A percentile compares a stretch with the other conserved stretches of the same genome.
These are phyloP conservation scores for Priapulus caudatus DNA, from an alignment of 2,888 invertebrate genomes.

Conservation along the genomic window DNA sequence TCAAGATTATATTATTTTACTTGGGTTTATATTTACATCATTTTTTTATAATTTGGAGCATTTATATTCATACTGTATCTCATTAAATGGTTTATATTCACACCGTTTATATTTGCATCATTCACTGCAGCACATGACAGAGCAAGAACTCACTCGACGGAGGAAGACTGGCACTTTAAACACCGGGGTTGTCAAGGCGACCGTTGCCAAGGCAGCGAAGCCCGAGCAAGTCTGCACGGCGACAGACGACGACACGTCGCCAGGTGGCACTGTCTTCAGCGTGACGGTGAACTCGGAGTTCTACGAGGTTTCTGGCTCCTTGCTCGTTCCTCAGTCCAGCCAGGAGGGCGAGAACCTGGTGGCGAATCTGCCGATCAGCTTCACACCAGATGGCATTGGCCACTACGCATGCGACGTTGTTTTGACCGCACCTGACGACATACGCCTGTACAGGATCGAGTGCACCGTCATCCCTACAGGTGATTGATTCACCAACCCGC, in stretches of 20 bases:
- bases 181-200: slow-evolving; percentile 26
- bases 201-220: no score
- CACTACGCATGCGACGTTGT: slow-evolving; percentile 32
- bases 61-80: no score
- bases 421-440: slow-evolving; percentile 32
- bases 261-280: no score
- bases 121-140: slow-evolving; percentile 32
- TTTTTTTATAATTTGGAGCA: slow-evolving; percentile 34
- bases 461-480: slow-evolving; percentile 36
- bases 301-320: no score
- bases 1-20: no score
- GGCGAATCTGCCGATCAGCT: slow-evolving; percentile 32
- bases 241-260: no score
- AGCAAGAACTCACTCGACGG: slow-evolving; percentile 32
- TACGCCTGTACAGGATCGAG: slow-evolving; percentile 34
- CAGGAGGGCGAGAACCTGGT: slow-evolving; percentile 17
- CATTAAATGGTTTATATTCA: slow-evolving; percentile 32
- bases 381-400: slow-evolving; percentile 32
- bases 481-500: no score
- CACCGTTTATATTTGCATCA: slow-evolving; percentile 33
- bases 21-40: no score
- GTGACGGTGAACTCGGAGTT: no score
- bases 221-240: no score
- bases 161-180: slow-evolving; percentile 33
- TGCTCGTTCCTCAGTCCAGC: no score